A percentile compares a stretch with the other conserved stretches of the same genome.
These are phyloP conservation scores for Eucidaris tribuloides DNA, from an alignment of 35 echinoderm and acorn worm species.

Conservation along the genomic window DNA sequence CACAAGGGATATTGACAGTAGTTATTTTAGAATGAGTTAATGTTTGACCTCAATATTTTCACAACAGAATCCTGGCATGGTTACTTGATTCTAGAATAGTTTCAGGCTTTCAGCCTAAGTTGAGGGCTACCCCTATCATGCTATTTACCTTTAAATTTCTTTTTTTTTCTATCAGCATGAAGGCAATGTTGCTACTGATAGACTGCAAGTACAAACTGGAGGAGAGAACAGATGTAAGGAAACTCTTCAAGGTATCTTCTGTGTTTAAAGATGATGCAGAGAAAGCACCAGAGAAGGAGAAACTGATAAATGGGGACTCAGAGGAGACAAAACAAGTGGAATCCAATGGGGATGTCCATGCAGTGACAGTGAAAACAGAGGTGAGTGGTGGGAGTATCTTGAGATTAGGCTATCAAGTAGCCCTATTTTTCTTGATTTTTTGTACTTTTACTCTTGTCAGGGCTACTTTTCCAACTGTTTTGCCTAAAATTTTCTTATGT, in stretches of 20 bases:
- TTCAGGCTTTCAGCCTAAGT: no score
- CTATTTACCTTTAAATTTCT: no score
- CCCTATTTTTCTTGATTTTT: no score
- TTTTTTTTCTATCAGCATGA: slow-evolving; percentile 48
- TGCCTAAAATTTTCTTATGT: no score
- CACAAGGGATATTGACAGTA: no score
- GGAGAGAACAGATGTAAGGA: slow-evolving; percentile 56
- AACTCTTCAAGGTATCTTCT: slow-evolving; percentile 62
- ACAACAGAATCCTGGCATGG: no score
- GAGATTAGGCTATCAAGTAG: not conserved
- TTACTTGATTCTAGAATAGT: no score
- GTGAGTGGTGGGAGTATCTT: not conserved
- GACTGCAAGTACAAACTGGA: slow-evolving; percentile 95
- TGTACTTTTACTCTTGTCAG: no score
- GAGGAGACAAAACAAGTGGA: not conserved
- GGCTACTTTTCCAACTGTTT: no score
- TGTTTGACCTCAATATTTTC: no score
- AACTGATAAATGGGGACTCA: slow-evolving; percentile 14
- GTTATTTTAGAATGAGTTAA: no score
- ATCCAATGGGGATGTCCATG: not conserved
- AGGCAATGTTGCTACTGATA: slow-evolving; percentile 93
- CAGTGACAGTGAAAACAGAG: not conserved
- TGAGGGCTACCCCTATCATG: no score
- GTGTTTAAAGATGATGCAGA: slow-evolving; percentile 15
- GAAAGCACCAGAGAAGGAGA: slow-evolving; percentile 35